phyloP scores from a whole-genome alignment of 2,113 vertebrate genomes.

The Caranx melampygus region DNA sequence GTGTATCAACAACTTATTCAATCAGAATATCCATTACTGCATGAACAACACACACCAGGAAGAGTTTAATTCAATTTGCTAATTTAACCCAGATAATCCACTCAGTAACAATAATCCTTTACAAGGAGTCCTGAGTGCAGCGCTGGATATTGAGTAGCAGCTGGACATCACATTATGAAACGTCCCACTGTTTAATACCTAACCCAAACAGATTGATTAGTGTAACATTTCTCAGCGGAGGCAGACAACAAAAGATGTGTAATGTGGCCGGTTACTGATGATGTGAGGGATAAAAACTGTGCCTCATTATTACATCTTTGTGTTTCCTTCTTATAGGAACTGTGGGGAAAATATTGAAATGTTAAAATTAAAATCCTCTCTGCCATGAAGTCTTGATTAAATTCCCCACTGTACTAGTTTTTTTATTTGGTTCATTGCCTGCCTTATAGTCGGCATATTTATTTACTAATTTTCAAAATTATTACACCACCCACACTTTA shows the following conservation, averaged over 20 bases:
- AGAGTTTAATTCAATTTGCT: conserved; percentile 14
- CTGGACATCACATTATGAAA: conserved; percentile 11
- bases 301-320: conserved; percentile 3
- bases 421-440: conserved; percentile 4
- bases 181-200: not conserved
- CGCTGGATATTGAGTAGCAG: not conserved
- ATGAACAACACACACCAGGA: not conserved
- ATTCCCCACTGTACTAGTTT: conserved; percentile 27
- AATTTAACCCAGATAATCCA: conserved; percentile 11
- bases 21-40: not conserved
- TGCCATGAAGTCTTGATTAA: conserved; percentile 50
- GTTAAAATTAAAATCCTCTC: conserved; percentile 46
- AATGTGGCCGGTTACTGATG: conserved; percentile 1
- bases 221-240: conserved; percentile 16
- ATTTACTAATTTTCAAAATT: conserved; percentile 39
- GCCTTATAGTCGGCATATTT: conserved; percentile 24
- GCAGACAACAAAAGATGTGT: conserved; percentile 5
- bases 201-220: conserved; percentile 11
- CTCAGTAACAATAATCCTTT: not conserved
- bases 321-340: conserved; percentile 22
- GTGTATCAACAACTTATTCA: not conserved
- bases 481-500: conserved; percentile 23
- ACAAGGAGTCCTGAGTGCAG: not conserved
- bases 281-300: conserved; percentile 3
- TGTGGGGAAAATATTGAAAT: conserved; percentile 37